Evolutionary conservation across 2,797 vertebrate genomes (phyloP), one percentile per base, ranked within the genome.

Genomic region (Scarus forsteni): DNA sequence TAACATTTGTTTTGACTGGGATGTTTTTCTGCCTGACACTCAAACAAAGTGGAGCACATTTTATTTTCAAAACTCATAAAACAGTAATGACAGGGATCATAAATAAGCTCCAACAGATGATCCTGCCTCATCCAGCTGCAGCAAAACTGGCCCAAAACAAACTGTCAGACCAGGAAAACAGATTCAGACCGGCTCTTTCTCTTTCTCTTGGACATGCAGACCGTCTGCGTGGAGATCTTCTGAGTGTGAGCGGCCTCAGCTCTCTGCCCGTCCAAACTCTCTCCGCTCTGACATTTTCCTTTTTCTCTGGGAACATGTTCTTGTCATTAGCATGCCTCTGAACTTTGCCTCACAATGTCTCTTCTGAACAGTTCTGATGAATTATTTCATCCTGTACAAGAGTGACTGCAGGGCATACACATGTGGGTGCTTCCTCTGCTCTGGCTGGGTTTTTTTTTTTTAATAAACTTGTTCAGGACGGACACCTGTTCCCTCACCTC

Each of bases 351-450:
- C 88, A 51, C 87, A 79, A 80, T 70, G 82, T 81, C 91, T 90
- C 81, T 75, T 88, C 91, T 85, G 92, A 92, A 83, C 77, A 84
- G 80, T 87, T 89, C 74, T 88, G 88, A 91, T 90, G 86, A 92
- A 92, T 91, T 83, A 92, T 93, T 92, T 88, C 85, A 88, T 91
- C 89, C 86, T 91, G 86, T 85, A 82, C 43, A 49, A 71, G 75
- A 80, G 80, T 90, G 87, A 89, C 93, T 90, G 88, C 85, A 48
- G 91, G 92, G 94, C 91, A 93, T 88, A 92, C 95, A 95, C 93
- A 95, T 94, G 92, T 91, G 91, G 87, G 85, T 85, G 91, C 92
- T 90, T 93, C 86, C 89, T 92, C 89, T 88, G 90, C 72, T 78
- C 90, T 75, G 87, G 80, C 76, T 67, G 55, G 79, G 88, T 78